phyloP scores from a whole-genome alignment of 2,113 vertebrate genomes.

The Tretioscincus oriximinensis region DNA sequence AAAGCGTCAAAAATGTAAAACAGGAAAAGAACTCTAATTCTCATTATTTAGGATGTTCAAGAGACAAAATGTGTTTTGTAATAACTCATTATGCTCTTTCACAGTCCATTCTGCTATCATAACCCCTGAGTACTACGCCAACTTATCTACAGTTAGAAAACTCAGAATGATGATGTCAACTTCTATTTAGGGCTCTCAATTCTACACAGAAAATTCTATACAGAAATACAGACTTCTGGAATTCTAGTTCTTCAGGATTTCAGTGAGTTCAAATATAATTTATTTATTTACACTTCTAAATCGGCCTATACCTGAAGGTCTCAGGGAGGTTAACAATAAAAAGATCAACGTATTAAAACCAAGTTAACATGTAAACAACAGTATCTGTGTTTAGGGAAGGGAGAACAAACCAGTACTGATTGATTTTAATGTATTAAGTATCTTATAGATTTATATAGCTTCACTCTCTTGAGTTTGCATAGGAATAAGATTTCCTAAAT shows the following conservation, averaged over 20 bases:
- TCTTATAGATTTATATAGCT: no score
- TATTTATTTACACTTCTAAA: no score
- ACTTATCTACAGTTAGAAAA: conserved; percentile 57
- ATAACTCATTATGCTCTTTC: conserved; percentile 38
- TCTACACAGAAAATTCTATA: conserved; percentile 19
- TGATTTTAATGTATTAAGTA: no score
- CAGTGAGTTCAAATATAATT: no score
- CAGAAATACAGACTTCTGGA: conserved; percentile 13
- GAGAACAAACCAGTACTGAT: no score
- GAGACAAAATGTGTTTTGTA: conserved; percentile 51
- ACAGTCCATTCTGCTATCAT: conserved; percentile 42
- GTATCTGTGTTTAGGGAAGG: no score
- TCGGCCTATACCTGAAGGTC: no score
- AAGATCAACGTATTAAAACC: no score
- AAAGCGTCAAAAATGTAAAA: conserved; percentile 46
- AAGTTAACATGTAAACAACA: no score
- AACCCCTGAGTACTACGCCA: conserved; percentile 49
- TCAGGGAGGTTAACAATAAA: no score
- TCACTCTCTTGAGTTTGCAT: no score
- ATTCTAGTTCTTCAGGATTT: conserved; percentile 12
- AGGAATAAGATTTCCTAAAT: no score
- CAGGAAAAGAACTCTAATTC: conserved; percentile 43
- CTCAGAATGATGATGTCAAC: conserved; percentile 50
- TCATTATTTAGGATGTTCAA: conserved; percentile 44
- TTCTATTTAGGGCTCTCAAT: conserved; percentile 51